Conservation (phyloP, 2,113 vertebrate genomes). For the Tragelaphus imberbis region DNA sequence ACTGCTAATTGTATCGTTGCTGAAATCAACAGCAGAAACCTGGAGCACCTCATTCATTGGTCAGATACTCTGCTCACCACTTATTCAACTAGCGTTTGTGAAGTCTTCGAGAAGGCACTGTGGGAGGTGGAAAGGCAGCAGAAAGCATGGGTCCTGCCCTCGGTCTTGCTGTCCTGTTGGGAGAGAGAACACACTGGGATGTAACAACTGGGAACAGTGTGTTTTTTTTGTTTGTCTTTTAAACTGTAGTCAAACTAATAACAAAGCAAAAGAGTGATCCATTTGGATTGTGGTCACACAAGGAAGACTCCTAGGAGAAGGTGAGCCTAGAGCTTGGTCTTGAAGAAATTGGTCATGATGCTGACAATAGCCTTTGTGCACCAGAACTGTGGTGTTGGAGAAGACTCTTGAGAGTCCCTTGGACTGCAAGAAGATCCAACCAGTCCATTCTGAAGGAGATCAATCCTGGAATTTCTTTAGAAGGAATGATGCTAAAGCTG, state of each 20-base stretch:
- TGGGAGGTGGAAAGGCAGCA: background rate
- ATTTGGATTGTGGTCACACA: background rate
- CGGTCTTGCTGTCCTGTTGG: background rate
- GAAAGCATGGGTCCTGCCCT: background rate
- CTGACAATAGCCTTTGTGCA: background rate
- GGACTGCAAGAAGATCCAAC: too few species aligned
- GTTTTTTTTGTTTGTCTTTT: background rate
- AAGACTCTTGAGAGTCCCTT: too few species aligned
- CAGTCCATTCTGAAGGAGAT: too few species aligned
- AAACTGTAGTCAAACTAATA: background rate
- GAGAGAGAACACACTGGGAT: background rate
- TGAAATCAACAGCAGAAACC: background rate
- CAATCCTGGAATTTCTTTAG: too few species aligned
- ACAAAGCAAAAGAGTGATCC: background rate
- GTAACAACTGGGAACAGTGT: background rate
- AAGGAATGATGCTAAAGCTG: too few species aligned
- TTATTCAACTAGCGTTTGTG: background rate
- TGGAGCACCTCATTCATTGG: background rate
- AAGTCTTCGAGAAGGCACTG: background rate
- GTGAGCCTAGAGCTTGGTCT: background rate
- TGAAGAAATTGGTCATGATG: background rate
- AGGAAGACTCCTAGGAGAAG: background rate
- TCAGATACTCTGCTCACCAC: background rate
- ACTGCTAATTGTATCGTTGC: background rate
- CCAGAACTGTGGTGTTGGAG: too few species aligned